Percentiles rank a stretch among this genome's conserved stretches.
Evolutionary conservation across 2,113 vertebrate genomes (phyloP).

Genomic region (Nyctibius bracteatus): DNA sequence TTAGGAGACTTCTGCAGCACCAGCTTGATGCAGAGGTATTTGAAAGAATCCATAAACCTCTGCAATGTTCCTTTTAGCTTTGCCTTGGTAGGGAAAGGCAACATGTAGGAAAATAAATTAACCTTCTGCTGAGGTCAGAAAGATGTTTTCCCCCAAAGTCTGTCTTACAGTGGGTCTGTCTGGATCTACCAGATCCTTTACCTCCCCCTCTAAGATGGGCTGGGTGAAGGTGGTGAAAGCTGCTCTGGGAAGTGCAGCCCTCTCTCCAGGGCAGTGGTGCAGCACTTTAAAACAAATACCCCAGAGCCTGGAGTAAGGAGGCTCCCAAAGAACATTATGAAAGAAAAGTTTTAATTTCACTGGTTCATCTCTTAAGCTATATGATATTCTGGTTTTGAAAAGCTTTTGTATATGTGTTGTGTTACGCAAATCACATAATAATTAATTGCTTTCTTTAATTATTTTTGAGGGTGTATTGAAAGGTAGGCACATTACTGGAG

Average conservation of each 20-base stretch:
- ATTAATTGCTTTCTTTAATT: neutral
- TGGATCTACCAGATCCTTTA: neutral
- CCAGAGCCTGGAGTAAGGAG: neutral
- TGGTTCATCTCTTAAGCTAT: neutral
- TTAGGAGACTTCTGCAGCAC: neutral
- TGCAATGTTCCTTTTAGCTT: neutral
- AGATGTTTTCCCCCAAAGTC: neutral
- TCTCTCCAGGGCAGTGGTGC: neutral
- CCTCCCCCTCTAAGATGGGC: fast-evolving
- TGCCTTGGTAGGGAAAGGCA: neutral
- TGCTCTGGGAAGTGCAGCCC: neutral
- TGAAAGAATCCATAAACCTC: neutral
- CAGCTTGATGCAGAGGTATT: neutral
- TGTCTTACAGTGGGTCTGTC: neutral
- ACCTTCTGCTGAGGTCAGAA: neutral
- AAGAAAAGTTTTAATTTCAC: neutral
- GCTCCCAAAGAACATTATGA: neutral
- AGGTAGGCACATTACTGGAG: neutral
- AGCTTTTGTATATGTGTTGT: neutral
- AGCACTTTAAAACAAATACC: neutral
- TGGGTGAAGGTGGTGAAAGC: neutral
- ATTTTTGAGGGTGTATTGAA: neutral
- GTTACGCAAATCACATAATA: neutral
- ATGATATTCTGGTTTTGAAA: neutral
- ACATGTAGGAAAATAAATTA: neutral